Evolutionary conservation across 2,888 invertebrate species (phyloP).

Genomic region (Agrochola circellaris): DNA sequence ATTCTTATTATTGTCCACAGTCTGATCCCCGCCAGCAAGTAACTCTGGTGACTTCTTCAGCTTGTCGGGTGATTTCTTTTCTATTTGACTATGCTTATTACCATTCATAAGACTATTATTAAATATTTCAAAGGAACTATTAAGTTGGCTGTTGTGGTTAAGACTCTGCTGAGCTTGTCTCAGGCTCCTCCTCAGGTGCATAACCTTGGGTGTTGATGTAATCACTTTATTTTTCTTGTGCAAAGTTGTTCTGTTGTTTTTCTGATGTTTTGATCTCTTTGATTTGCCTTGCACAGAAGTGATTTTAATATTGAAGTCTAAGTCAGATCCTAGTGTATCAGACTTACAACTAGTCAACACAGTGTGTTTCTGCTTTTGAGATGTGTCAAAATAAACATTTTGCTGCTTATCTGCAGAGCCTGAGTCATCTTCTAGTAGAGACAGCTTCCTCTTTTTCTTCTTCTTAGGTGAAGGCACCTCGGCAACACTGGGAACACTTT

Average conservation of each 20-base stretch:
- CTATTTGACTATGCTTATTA: conserved; percentile 63
- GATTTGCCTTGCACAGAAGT: conserved; percentile 76
- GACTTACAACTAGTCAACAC: conserved; percentile 76
- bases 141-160: conserved; percentile 76
- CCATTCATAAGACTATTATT: conserved; percentile 73
- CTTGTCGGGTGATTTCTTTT: conserved; percentile 61
- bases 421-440: conserved; percentile 80
- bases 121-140: conserved; percentile 79
- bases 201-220: conserved; percentile 83
- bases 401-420: conserved; percentile 76
- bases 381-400: conserved; percentile 82
- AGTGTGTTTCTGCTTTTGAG: conserved; percentile 73
- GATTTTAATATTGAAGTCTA: conserved; percentile 84
- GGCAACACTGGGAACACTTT: conserved; percentile 72
- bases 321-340: conserved; percentile 78
- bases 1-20: conserved; percentile 66
- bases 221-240: conserved; percentile 82
- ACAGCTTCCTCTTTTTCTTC: conserved; percentile 83
- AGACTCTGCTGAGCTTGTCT: conserved; percentile 77
- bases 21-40: conserved; percentile 70
- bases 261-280: conserved; percentile 77
- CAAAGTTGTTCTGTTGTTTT: conserved; percentile 70
- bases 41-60: conserved; percentile 63
- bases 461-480: conserved; percentile 77
- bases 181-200: conserved; percentile 80